Evolutionary conservation across 1,140 invertebrate genomes (phyloP), one percentile per base, ranked within the genome.

Genomic region (Pomacea maculata): DNA sequence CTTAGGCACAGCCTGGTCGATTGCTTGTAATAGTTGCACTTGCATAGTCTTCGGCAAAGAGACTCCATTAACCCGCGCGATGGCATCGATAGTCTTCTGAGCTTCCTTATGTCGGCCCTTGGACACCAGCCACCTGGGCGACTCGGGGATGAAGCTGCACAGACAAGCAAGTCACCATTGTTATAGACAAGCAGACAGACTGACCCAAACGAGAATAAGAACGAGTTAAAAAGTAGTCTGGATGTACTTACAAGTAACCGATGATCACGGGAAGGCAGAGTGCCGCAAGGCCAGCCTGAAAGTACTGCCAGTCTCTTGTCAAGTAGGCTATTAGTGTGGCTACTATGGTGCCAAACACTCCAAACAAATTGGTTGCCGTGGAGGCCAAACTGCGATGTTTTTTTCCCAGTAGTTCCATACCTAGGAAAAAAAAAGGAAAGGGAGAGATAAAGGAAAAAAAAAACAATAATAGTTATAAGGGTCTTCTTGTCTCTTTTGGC

Each of bases 141-240:
- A 88, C 63, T 89, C 88, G 1, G 88, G 88, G 29, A 88, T 79
- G 73, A 88, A 80, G 76, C 87, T 88, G 57, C 15, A 61, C 15
- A 61, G 57, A 61, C 11, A 61, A 61, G 57, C 11, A 11, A 61
- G 57, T 17, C 34, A 45, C 3, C 34, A 45, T 45, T 45, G 6
- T 45, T 45, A 45, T 45, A 45, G 34, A 45, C 34, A 6, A 2
- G 6, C 34, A 45, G 2, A 45, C 34, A 45, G 34, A 6, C 34
- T 45, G 34, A 45, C 6, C 34, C 2, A 45, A 45, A 45, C 3
- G 34, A 2, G 34, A 45, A 45, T 45, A 45, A 11, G 8, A 61
- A 61, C 15, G 57, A 61, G 11, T 11, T 61, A 3, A 61, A 17
- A 14, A 1, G 11, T 61, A 14, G 57, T 61, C 8, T 61, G 57